Base-by-base conservation (phyloP, 2,888 invertebrate genomes). In the Dorcus hopei region DNA sequence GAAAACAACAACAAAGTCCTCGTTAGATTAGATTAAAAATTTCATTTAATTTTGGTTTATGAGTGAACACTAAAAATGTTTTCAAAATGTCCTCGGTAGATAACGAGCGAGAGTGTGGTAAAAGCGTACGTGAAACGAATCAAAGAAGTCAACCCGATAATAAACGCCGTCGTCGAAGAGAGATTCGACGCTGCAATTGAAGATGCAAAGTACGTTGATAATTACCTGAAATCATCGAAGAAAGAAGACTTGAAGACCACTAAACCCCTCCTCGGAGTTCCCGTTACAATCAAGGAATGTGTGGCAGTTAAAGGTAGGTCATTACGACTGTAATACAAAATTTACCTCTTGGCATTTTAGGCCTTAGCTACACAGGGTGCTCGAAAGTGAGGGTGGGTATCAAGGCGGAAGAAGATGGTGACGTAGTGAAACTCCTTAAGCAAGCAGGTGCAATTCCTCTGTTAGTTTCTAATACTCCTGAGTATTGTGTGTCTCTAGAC, bases 401-500 rank as follows among this genome's bases (percentile, higher is more conserved):
- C 0, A 78, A 77, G n/a, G 88, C 91, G 0, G 66, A 76, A 0
- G 68, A 79, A 0, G 91, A 95, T 77, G 91, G 93, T 0, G 83
- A 79, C 0, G 85, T 82, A 0, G 90, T 95, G 0, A 75, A 75
- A 1, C 75, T 80, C 0, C 79, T 91, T 61, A 80, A 83, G 59
- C 72, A 79, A 6, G 90, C 93, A 0, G 95, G 95, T 0, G 92
- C 85, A 7, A 89, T 96, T 55, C 89, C 91, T 0, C 77, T 96
- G 40, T 83, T 91, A 11, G 87, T 93, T 0, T 91, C 93, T 14
- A 93, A 93, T 73, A 90, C 91, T 1, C 93, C 95, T 0, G 95
- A 96, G 73, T 83, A 92, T 61, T 95, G 95, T 70, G 82, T 94
- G 73, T 93, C 92, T 75, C 92, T 90, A 85, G 95, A 96, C 79